phyloP scores from a whole-genome alignment of 2,888 invertebrate genomes.

The Synergus gifuensis region DNA sequence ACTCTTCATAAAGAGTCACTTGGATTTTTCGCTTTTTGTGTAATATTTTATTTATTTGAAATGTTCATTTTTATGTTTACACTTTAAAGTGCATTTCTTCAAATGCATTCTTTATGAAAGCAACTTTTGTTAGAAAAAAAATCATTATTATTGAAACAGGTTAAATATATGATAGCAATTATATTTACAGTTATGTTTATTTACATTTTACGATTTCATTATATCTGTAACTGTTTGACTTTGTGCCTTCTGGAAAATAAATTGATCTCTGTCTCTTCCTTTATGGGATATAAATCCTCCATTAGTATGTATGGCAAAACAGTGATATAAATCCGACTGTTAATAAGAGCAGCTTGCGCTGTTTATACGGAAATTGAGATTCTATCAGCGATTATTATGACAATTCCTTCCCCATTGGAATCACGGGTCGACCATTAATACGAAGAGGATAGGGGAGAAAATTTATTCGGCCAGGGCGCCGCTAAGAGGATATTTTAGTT shows the following conservation, averaged over 20 bases:
- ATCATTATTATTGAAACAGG: too few species aligned
- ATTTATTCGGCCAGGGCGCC: conserved; percentile 13
- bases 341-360: conserved; percentile 6
- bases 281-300: neutral
- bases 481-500: conserved; percentile 54
- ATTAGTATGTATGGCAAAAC: conserved; percentile 34
- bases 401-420: conserved; percentile 11
- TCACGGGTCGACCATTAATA: conserved; percentile 31
- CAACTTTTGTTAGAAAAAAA: too few species aligned
- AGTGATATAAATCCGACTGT: conserved; percentile 16
- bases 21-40: neutral
- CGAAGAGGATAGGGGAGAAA: conserved; percentile 19
- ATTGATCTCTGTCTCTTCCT: neutral
- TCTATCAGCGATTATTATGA: conserved; percentile 23
- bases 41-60: too few species aligned
- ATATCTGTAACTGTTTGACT: neutral
- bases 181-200: neutral
- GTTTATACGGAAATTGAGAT: conserved; percentile 37
- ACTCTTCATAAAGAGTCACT: neutral
- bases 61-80: too few species aligned
- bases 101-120: too few species aligned
- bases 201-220: neutral
- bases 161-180: too few species aligned
- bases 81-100: too few species aligned
- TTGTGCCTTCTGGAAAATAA: neutral